These are phyloP conservation scores for Echinometra lucunter DNA, from an alignment of 53 echinoderm and acorn worm genomes.

Conservation along the genomic window DNA sequence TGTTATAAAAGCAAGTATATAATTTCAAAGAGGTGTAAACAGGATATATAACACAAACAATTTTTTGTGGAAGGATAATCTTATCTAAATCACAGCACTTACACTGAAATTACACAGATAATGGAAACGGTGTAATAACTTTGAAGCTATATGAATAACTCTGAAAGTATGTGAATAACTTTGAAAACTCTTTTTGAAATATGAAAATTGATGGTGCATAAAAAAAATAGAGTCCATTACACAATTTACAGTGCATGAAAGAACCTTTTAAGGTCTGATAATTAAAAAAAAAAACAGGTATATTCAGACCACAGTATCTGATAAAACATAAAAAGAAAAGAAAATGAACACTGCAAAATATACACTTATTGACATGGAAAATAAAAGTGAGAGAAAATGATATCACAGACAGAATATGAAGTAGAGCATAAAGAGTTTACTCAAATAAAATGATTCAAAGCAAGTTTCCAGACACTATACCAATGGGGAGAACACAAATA, in stretches of 20 bases:
- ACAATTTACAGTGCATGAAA: conserved; percentile 10
- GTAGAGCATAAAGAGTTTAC: neutral
- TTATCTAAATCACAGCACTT: neutral
- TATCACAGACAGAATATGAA: neutral
- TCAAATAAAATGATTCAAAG: neutral
- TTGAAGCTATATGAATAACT: too few relatives aligned
- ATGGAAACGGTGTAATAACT: too few relatives aligned
- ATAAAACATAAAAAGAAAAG: neutral
- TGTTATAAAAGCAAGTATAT: neutral
- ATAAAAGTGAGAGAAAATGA: neutral
- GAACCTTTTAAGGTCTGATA: neutral
- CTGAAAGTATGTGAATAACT: too few relatives aligned
- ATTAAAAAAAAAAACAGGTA: neutral
- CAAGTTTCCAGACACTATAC: neutral
- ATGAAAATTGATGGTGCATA: neutral
- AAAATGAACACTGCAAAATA: conserved; percentile 13
- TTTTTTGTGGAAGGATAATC: neutral
- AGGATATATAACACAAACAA: neutral
- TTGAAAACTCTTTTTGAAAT: too few relatives aligned
- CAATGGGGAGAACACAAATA: conserved; percentile 2
- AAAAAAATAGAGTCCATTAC: neutral
- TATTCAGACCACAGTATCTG: neutral
- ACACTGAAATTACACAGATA: neutral
- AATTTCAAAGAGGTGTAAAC: neutral
- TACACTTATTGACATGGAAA: neutral